A percentile compares a stretch with the other conserved stretches of the same genome.
Evolutionary conservation across 2,888 invertebrate species (phyloP).

Genomic region (Cabera pusaria): DNA sequence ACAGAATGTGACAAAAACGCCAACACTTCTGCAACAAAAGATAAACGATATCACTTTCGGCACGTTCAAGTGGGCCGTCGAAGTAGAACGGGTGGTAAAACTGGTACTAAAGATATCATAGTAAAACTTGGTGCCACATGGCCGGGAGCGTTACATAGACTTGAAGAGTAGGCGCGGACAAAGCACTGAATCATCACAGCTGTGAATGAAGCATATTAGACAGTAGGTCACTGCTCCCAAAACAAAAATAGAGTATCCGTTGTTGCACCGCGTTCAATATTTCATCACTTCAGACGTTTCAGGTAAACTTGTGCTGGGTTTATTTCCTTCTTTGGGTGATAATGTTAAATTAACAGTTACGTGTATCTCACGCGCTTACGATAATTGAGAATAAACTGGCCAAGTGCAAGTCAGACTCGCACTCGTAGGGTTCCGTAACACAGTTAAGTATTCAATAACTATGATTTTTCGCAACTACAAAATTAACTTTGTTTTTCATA

Average conservation of each 20-base stretch:
- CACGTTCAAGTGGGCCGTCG: conserved; percentile 45
- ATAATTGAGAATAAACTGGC: not conserved
- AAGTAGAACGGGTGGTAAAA: conserved; percentile 24
- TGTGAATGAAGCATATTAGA: conserved; percentile 64
- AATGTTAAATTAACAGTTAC: conserved; percentile 1
- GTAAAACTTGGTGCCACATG: conserved; percentile 45
- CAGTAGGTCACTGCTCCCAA: conserved; percentile 65
- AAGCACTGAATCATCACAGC: conserved; percentile 66
- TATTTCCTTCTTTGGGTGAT: conserved; percentile 16
- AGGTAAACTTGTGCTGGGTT: conserved; percentile 36
- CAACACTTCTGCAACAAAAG: conserved; percentile 39
- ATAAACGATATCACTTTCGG: conserved; percentile 49
- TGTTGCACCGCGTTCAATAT: conserved; percentile 49
- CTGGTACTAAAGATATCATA: conserved; percentile 32
- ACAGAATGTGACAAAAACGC: conserved; percentile 27
- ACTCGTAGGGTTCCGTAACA: no score
- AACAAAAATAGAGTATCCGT: conserved; percentile 59
- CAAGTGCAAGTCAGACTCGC: no score
- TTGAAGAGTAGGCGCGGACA: conserved; percentile 60
- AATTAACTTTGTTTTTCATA: no score
- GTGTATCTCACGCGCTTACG: not conserved
- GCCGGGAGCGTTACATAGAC: conserved; percentile 37
- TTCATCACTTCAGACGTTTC: conserved; percentile 46
- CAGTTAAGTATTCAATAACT: no score
- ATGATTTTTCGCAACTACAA: no score